Evolutionary conservation across 2,113 vertebrate genomes (phyloP).

Genomic region (Hiodon tergisus): DNA sequence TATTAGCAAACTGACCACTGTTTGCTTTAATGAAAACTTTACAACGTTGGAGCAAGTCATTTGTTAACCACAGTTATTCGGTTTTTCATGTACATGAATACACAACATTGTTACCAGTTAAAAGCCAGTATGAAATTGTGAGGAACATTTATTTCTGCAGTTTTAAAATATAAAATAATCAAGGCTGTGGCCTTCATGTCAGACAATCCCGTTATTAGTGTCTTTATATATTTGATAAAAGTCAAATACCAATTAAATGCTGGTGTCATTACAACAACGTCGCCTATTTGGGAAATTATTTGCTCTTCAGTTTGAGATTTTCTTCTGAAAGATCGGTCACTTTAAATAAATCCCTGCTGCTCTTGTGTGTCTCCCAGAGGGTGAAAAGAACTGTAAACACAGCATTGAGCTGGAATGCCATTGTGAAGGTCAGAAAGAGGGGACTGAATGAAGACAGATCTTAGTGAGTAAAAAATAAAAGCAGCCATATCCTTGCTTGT

Average conservation of each 20-base stretch:
- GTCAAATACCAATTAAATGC: too few relatives aligned
- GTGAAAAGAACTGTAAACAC: conserved; percentile 5
- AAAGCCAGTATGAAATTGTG: too few relatives aligned
- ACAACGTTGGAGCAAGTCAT: too few relatives aligned
- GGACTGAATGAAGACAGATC: neutral
- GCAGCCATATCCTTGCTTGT: neutral
- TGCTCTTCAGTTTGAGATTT: conserved; percentile 3
- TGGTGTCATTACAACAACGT: neutral
- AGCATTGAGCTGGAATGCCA: neutral
- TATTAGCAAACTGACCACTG: too few relatives aligned
- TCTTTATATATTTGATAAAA: neutral
- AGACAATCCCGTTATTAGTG: too few relatives aligned
- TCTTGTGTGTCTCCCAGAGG: neutral
- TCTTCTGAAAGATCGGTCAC: neutral
- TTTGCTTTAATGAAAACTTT: too few relatives aligned
- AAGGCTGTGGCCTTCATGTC: too few relatives aligned
- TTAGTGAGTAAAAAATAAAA: neutral
- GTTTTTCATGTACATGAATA: too few relatives aligned
- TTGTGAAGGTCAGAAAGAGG: neutral
- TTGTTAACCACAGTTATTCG: too few relatives aligned
- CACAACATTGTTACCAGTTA: too few relatives aligned
- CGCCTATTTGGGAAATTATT: conserved; percentile 9
- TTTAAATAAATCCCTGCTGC: neutral
- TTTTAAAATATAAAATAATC: too few relatives aligned
- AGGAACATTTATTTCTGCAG: too few relatives aligned